Conservation (phyloP, 2,888 invertebrate species). For the Lymantria monacha region DNA sequence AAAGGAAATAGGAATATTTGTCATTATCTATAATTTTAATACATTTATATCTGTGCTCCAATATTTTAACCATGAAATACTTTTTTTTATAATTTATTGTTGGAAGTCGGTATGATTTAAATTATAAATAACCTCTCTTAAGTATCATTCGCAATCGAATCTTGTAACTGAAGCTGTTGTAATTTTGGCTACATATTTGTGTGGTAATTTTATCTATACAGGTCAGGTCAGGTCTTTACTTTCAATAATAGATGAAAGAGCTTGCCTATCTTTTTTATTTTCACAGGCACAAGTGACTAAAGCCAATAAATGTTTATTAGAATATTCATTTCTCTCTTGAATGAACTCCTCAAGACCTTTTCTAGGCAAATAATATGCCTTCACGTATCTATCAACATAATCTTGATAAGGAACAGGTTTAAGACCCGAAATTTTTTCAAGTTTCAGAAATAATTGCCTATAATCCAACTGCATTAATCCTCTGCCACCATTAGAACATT, state of each 20-base stretch:
- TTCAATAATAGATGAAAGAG: conserved; percentile 88
- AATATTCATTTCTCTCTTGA: conserved; percentile 92
- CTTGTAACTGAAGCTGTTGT: neutral
- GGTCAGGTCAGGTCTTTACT: conserved; percentile 73
- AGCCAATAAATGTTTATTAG: conserved; percentile 91
- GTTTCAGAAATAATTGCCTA: conserved; percentile 94
- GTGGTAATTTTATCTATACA: neutral
- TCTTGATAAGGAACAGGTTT: conserved; percentile 93
- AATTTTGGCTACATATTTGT: too few species aligned
- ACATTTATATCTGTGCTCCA: too few species aligned
- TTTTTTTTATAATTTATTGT: too few species aligned
- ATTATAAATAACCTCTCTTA: too few species aligned
- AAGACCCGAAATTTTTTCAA: conserved; percentile 92
- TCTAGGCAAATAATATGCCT: conserved; percentile 97
- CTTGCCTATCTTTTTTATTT: conserved; percentile 93
- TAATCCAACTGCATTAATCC: conserved; percentile 99
- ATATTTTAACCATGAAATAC: too few species aligned
- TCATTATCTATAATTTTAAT: too few species aligned
- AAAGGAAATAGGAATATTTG: too few species aligned
- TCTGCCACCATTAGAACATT: conserved; percentile 97
- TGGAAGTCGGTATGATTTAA: too few species aligned
- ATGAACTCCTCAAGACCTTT: conserved; percentile 94
- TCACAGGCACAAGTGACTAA: conserved; percentile 93
- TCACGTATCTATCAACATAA: conserved; percentile 96
- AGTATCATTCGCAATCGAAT: too few species aligned